phyloP scores from a whole-genome alignment of 2,113 vertebrate genomes.

The Mesitornis unicolor region DNA sequence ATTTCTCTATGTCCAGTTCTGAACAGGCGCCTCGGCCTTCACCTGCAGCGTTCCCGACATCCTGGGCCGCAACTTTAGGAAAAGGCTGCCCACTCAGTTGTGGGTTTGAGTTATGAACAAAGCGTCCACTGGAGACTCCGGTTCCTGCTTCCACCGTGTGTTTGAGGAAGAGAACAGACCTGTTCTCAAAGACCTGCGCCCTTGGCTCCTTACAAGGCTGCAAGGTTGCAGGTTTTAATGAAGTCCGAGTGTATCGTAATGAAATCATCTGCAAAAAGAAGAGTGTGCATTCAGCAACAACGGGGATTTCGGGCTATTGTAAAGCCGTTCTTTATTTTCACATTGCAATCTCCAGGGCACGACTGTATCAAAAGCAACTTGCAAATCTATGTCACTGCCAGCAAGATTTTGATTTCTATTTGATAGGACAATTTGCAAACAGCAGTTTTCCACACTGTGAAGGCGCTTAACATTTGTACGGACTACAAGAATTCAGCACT shows the following conservation, averaged over 20 bases:
- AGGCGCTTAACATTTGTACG: not conserved
- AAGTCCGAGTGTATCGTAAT: not conserved
- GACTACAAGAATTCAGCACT: not conserved
- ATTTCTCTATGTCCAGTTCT: not conserved
- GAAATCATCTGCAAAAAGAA: constrained; percentile 14
- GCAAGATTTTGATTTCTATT: constrained; percentile 39
- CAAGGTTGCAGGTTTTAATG: constrained; percentile 33
- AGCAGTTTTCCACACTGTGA: not conserved
- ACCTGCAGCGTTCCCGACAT: not conserved
- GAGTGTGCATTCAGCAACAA: constrained; percentile 4
- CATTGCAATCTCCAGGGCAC: not conserved
- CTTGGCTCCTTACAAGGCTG: not conserved
- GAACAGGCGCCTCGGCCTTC: not conserved
- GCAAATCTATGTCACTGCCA: constrained; percentile 20
- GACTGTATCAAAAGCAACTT: not conserved
- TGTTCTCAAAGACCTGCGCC: not conserved
- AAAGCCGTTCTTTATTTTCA: not conserved
- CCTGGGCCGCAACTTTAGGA: not conserved
- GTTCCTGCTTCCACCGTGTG: not conserved
- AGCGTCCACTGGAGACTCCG: constrained; percentile 29
- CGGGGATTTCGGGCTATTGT: not conserved
- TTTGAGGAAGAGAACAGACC: not conserved
- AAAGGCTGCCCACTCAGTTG: constrained; percentile 51
- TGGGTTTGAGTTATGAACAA: constrained; percentile 42
- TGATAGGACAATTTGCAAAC: constrained; percentile 32